Evolutionary conservation across 2,888 invertebrate species (phyloP).

Genomic region (Drosophila kuntzei): DNA sequence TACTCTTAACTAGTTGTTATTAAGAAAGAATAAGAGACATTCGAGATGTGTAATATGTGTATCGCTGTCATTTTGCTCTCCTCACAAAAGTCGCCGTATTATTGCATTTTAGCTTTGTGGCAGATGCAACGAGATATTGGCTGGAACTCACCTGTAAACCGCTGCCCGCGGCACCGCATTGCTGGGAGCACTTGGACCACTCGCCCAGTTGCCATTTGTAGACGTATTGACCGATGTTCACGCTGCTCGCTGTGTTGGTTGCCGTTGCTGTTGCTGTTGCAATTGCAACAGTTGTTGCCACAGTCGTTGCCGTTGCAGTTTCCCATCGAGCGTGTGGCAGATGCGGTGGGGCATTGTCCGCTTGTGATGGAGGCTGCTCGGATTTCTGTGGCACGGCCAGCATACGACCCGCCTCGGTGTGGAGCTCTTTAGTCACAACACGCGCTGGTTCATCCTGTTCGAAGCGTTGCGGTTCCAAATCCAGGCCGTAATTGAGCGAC

Average conservation of each 20-base stretch:
- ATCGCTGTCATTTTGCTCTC: neutral
- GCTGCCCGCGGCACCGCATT: slow-evolving; percentile 91
- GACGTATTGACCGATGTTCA: slow-evolving; percentile 86
- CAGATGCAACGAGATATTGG: neutral
- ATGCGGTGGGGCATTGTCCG: slow-evolving; percentile 63
- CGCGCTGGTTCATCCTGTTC: slow-evolving; percentile 83
- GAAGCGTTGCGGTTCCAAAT: slow-evolving; percentile 80
- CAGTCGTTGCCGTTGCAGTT: slow-evolving; percentile 50
- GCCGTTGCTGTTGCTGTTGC: slow-evolving; percentile 26
- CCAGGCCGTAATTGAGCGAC: slow-evolving; percentile 85
- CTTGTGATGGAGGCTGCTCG: neutral
- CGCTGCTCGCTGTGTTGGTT: slow-evolving; percentile 3
- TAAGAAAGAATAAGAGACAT: neutral
- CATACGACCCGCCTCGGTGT: slow-evolving; percentile 51
- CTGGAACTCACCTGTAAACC: slow-evolving; percentile 82
- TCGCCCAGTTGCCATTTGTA: slow-evolving; percentile 93
- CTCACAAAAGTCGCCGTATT: neutral
- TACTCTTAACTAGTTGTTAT: too few relatives aligned
- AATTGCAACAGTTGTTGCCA: slow-evolving; percentile 31
- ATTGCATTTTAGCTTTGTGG: neutral
- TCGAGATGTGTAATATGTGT: neutral
- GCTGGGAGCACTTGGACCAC: slow-evolving; percentile 95
- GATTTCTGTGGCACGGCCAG: slow-evolving; percentile 20
- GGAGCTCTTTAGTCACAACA: slow-evolving; percentile 59
- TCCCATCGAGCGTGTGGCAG: slow-evolving; percentile 82